phyloP scores from a whole-genome alignment of 2,113 vertebrate species.

The Brachypodius melanocephalos region DNA sequence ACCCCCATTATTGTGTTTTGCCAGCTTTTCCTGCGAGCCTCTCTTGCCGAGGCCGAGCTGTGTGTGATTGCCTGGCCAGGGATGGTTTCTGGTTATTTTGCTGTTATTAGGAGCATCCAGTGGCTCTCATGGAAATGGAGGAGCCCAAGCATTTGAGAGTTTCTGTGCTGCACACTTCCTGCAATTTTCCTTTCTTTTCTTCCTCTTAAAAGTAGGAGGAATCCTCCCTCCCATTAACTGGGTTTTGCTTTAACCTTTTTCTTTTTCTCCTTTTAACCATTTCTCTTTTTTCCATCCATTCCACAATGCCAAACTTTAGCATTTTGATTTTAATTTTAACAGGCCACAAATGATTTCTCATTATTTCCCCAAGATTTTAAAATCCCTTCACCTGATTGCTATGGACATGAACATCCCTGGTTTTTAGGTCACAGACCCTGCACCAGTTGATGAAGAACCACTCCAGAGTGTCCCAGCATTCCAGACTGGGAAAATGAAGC shows the following conservation, averaged over 20 bases:
- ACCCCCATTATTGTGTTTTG: background rate
- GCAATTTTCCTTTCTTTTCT: background rate
- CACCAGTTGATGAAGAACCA: background rate
- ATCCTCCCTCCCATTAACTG: background rate
- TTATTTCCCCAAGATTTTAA: background rate
- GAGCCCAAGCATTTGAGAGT: background rate
- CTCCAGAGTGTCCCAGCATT: background rate
- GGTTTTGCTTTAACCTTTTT: background rate
- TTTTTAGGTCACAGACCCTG: conserved; percentile 39
- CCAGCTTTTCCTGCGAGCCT: background rate
- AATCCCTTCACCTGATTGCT: background rate
- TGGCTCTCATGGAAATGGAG: background rate
- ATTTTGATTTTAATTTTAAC: background rate
- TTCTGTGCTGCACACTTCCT: background rate
- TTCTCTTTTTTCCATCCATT: background rate
- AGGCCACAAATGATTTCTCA: background rate
- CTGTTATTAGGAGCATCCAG: background rate
- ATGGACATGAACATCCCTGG: background rate
- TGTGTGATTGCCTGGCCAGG: background rate
- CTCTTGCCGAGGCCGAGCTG: background rate
- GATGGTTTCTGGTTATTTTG: background rate
- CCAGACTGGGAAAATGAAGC: conserved; percentile 28
- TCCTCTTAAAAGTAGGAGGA: background rate
- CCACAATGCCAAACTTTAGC: background rate
- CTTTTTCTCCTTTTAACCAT: background rate